Percentiles rank a stretch among this genome's conserved stretches.
Evolutionary conservation across 2,797 vertebrate species (phyloP).

Genomic region (Lepus townsendii): DNA sequence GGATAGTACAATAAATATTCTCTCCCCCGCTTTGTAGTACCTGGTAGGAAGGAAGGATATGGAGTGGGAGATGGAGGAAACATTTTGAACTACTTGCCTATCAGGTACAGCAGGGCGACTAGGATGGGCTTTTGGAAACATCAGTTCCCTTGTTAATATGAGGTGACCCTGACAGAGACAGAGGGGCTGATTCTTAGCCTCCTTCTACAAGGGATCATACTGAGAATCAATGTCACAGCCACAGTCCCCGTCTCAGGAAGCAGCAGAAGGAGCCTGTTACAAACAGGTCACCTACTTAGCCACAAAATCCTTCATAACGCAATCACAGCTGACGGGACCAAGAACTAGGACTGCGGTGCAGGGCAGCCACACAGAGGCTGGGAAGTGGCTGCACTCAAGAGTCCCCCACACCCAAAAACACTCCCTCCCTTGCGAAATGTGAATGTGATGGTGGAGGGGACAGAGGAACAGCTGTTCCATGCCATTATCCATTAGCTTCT

Average conservation of each 20-base stretch:
- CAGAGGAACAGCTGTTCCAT: not conserved
- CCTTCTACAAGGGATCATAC: not conserved
- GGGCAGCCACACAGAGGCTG: not conserved
- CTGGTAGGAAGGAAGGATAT: not conserved
- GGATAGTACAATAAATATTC: not conserved
- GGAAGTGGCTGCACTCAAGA: not conserved
- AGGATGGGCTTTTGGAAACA: not conserved
- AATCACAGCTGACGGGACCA: not conserved
- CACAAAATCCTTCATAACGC: not conserved
- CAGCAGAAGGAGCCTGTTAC: not conserved
- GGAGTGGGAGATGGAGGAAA: not conserved
- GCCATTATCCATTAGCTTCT: accelerated
- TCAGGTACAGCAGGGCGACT: no score
- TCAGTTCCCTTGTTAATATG: not conserved
- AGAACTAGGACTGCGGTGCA: no score
- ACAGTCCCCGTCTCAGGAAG: not conserved
- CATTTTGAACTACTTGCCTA: accelerated
- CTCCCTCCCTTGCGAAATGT: not conserved
- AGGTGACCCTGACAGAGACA: not conserved
- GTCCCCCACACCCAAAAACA: not conserved
- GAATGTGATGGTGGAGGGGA: accelerated
- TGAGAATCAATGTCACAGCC: not conserved
- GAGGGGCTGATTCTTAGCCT: not conserved
- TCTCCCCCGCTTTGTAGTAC: not conserved
- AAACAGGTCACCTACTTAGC: not conserved